A percentile compares a stretch with the other conserved stretches of the same genome.
Evolutionary conservation across 2,797 vertebrate species (phyloP).

Genomic region (Sebastes jordani): DNA sequence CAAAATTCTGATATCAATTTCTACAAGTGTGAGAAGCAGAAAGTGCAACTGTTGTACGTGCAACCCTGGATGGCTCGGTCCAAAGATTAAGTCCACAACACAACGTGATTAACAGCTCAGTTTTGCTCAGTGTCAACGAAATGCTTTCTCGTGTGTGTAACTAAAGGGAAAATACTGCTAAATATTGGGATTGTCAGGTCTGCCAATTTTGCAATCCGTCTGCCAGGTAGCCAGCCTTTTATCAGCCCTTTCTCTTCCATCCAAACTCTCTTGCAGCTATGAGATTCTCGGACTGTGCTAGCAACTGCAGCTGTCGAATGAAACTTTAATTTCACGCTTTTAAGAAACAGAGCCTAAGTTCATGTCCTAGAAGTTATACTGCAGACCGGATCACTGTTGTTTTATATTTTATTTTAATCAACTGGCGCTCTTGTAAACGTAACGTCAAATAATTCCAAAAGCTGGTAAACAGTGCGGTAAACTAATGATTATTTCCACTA

Average conservation of each 20-base stretch:
- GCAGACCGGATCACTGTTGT: neutral
- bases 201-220: neutral
- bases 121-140: neutral
- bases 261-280: neutral
- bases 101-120: neutral
- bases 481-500: too few species aligned
- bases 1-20: neutral
- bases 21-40: neutral
- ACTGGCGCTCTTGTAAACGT: too few species aligned
- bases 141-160: neutral
- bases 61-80: neutral
- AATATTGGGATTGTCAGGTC: neutral
- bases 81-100: neutral
- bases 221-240: neutral
- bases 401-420: neutral
- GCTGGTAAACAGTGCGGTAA: too few species aligned
- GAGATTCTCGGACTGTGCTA: neutral
- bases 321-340: constrained; percentile 13
- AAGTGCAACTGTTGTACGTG: neutral
- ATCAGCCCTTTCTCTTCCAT: neutral
- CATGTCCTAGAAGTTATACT: neutral
- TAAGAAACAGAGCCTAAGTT: neutral
- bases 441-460: too few species aligned
- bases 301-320: neutral
- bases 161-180: neutral